phyloP scores from a whole-genome alignment of 2,113 vertebrate genomes.

The Melanotaenia duboulayi region DNA sequence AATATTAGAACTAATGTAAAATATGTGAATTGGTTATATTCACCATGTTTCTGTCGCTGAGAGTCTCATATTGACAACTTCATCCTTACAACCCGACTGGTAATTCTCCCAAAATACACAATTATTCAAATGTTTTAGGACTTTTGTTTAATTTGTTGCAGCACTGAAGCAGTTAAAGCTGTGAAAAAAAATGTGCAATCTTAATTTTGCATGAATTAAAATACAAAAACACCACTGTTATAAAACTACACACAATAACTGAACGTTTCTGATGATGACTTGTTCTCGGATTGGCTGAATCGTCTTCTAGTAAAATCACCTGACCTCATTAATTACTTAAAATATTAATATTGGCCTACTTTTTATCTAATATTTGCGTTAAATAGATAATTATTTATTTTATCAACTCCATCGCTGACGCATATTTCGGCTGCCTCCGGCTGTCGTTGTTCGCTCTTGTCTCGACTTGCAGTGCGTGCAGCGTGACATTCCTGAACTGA shows the following conservation, averaged over 20 bases:
- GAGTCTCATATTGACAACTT: too few species aligned
- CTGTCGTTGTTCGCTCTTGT: constrained; percentile 39
- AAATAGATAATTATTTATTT: neutral
- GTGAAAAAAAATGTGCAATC: neutral
- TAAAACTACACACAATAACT: too few species aligned
- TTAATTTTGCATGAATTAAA: too few species aligned
- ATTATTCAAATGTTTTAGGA: neutral
- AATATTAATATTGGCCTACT: constrained; percentile 7
- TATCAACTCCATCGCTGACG: neutral
- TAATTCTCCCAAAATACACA: too few species aligned
- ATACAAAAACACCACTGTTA: neutral
- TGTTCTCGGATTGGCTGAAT: constrained; percentile 18
- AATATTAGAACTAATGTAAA: too few species aligned
- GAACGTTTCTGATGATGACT: neutral
- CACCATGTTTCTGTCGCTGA: too few species aligned
- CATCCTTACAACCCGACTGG: too few species aligned
- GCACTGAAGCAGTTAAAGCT: neutral
- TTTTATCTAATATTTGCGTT: neutral
- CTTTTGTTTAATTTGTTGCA: neutral
- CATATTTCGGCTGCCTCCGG: constrained; percentile 18
- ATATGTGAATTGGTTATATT: too few species aligned
- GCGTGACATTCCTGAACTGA: constrained; percentile 70
- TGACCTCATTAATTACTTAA: constrained; percentile 24
- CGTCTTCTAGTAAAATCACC: neutral
- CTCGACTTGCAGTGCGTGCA: constrained; percentile 47